Base-by-base conservation (phyloP, 2,888 invertebrate genomes). In the Dione juno region DNA sequence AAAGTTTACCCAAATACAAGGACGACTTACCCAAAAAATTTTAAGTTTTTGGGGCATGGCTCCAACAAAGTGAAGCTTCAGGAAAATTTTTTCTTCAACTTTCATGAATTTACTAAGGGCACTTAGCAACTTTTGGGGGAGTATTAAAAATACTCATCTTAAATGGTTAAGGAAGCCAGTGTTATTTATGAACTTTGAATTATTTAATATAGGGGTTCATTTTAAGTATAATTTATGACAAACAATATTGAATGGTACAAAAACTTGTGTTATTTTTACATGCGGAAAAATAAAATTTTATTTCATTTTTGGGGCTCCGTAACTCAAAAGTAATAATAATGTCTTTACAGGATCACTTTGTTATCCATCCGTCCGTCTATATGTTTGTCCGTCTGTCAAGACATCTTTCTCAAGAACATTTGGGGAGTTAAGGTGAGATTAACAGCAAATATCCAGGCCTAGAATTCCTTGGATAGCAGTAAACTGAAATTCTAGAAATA, bases 101-200 rank as follows among this genome's bases (percentile, higher is more conserved):
- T 77, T 74, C 75, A 77, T 76, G 74, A 78, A 77, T 79, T 79
- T 74, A 71, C 74, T 74, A 77, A 74, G 69, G 70, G 71, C 71
- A 67, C 70, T 74, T 65, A 67, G 67, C 59, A 69, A 70, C 45
- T 70, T 28, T 70, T 37, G 52, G 70, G 65, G 59, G 52, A 57
- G 67, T 59, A 67, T 67, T 67, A 69, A 65, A 65, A 66, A 70
- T 70, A 73, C 68, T 69, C 66, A 66, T 69, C 61, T 69, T 63
- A 70, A 70, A 65, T 50, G 66, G 61, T 67, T 35, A 9, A 65
- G 70, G 64, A 59, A 45, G 19, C 19, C 41, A 48, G 11, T 61
- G 50, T 69, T 65, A 67, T 71, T 71, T 71, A 67, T 67, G 28
- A 41, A 58, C 48, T 64, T 50, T 50, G 64, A 50, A 64, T 64